Conservation (phyloP, 2,888 invertebrate genomes). For the Zhuqinia jingwanae region DNA sequence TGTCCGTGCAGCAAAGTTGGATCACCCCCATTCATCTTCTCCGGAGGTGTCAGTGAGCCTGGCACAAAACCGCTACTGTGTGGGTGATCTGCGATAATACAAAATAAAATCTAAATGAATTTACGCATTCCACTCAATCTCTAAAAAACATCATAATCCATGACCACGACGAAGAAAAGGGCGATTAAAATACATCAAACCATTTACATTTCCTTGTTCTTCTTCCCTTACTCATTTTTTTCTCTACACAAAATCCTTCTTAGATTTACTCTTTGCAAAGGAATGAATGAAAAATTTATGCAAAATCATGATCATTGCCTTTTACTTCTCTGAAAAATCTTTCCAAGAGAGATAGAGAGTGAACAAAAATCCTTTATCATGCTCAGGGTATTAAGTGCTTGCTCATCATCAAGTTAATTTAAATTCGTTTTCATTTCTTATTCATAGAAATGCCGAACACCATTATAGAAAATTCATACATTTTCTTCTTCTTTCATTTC, state of each 20-base stretch:
- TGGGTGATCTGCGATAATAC: conserved; percentile 77
- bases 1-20: conserved; percentile 78
- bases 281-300: conserved; percentile 50
- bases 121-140: not conserved
- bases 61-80: conserved; percentile 80
- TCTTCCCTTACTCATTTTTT: not conserved
- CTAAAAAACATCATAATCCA: not conserved
- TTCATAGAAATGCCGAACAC: conserved; percentile 3
- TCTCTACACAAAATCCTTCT: not conserved
- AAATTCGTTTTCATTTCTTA: conserved; percentile 45
- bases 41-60: conserved; percentile 82
- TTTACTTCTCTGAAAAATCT: not conserved
- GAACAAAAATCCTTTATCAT: conserved; percentile 47
- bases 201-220: conserved; percentile 1
- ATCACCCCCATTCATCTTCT: conserved; percentile 81
- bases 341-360: not conserved
- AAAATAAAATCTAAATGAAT: conserved; percentile 3
- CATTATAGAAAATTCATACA: conserved; percentile 12
- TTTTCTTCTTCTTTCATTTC: conserved; percentile 35
- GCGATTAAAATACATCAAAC: conserved; percentile 13
- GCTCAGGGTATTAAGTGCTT: conserved; percentile 45
- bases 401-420: conserved; percentile 53
- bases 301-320: conserved; percentile 61
- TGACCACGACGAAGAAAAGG: conserved; percentile 39
- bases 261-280: not conserved